These are phyloP conservation scores for Edolisoma coerulescens DNA, from an alignment of 2,113 vertebrate species.

Conservation along the genomic window DNA sequence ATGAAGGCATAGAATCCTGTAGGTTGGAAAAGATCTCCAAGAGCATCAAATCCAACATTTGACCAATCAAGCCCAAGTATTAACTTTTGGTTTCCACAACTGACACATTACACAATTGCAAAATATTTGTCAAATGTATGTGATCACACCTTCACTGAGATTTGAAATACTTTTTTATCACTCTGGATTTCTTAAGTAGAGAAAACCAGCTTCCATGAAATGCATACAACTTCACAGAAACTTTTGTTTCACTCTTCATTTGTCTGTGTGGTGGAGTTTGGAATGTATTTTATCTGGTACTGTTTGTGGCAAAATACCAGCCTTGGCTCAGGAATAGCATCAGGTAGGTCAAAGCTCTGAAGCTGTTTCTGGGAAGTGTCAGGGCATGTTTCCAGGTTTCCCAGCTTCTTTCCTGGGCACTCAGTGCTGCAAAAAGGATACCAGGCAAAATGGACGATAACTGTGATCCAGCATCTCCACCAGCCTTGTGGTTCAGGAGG, in stretches of 20 bases:
- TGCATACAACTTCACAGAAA: background rate
- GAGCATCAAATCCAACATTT: background rate
- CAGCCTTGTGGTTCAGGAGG: background rate
- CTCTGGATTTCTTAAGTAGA: background rate
- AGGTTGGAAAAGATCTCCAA: background rate
- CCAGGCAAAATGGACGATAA: background rate
- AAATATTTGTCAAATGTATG: background rate
- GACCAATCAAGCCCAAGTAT: background rate
- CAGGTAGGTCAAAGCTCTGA: background rate
- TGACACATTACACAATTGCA: background rate
- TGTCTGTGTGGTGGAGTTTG: background rate
- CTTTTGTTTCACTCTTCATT: background rate
- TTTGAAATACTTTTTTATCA: background rate
- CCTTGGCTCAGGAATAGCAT: background rate
- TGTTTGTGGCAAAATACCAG: background rate
- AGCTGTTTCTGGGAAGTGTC: background rate
- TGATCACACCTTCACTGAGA: background rate
- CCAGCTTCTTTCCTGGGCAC: background rate
- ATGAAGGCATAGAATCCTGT: background rate
- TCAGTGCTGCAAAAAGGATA: background rate
- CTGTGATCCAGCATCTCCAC: background rate
- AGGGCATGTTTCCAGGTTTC: background rate
- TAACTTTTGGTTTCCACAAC: background rate
- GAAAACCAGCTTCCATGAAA: background rate
- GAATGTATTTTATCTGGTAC: background rate